A percentile compares a stretch with the other conserved stretches of the same genome.
These are phyloP conservation scores for Chinchilla lanigera DNA, from an alignment of 2,113 vertebrate genomes.

Conservation along the genomic window DNA sequence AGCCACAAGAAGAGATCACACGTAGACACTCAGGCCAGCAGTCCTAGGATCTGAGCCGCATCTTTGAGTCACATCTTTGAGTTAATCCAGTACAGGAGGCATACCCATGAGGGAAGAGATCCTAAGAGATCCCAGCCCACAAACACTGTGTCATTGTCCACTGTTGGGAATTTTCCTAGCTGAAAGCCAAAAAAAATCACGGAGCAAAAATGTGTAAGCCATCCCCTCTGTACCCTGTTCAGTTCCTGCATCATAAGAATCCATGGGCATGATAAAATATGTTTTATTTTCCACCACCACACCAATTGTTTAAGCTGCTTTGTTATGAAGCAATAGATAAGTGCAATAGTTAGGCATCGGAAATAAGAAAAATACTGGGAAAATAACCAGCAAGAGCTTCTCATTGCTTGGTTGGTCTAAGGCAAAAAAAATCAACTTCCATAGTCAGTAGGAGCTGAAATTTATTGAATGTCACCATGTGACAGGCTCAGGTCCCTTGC, in stretches of 20 bases:
- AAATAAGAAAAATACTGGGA: not conserved
- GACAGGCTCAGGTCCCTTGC: not conserved
- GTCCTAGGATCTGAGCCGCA: not conserved
- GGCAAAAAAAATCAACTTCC: not conserved
- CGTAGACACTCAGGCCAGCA: not conserved
- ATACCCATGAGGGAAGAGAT: not conserved
- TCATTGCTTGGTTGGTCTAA: not conserved
- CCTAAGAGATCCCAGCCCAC: not conserved
- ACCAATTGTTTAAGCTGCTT: not conserved
- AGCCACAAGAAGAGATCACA: not conserved
- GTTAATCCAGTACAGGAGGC: not conserved
- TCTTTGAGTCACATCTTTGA: not conserved
- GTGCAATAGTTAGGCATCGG: not conserved
- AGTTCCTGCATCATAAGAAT: not conserved
- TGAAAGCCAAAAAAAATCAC: not conserved
- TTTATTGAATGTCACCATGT: not conserved
- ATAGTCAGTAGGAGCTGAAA: not conserved
- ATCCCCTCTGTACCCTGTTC: not conserved
- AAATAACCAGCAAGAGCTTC: not conserved
- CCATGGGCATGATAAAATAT: not conserved
- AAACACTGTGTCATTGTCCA: not conserved
- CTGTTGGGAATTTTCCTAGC: not conserved
- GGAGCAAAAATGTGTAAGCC: not conserved
- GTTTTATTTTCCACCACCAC: not conserved
- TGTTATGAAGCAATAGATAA: not conserved